Conservation (phyloP, 2,888 invertebrate genomes). For the Carpatolechia fugitivella region DNA sequence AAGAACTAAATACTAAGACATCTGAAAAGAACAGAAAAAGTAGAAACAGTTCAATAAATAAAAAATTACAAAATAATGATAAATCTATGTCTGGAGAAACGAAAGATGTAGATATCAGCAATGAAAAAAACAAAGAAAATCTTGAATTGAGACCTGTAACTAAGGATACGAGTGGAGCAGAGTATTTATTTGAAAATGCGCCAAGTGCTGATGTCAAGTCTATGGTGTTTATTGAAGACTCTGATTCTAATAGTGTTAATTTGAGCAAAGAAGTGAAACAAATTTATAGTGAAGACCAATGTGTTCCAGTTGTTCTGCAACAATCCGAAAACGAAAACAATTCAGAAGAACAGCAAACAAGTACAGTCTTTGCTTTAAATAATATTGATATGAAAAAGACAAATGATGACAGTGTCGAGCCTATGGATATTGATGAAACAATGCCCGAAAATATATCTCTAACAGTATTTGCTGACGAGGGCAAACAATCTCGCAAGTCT, state of each 20-base stretch:
- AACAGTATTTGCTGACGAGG: slow-evolving; percentile 30
- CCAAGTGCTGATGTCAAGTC: slow-evolving; percentile 40
- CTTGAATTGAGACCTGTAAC: slow-evolving; percentile 6
- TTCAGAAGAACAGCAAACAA: slow-evolving; percentile 5
- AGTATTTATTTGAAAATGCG: slow-evolving; percentile 42
- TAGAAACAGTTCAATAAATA: not conserved
- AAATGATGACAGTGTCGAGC: slow-evolving; percentile 50
- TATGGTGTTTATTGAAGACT: slow-evolving; percentile 53
- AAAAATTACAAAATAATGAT: not conserved
- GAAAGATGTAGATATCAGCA: slow-evolving; percentile 12
- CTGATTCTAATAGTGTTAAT: slow-evolving; percentile 48
- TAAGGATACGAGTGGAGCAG: slow-evolving; percentile 25
- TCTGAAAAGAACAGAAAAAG: not conserved
- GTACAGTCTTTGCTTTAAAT: slow-evolving; percentile 7
- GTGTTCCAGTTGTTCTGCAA: slow-evolving; percentile 56
- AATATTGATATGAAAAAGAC: slow-evolving; percentile 12
- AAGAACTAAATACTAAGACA: too few relatives aligned
- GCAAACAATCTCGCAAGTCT: slow-evolving; percentile 9
- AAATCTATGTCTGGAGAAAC: not conserved
- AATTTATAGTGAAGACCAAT: slow-evolving; percentile 50
- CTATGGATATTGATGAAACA: slow-evolving; percentile 72
- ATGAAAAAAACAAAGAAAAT: slow-evolving; percentile 23
- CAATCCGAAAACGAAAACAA: slow-evolving; percentile 21
- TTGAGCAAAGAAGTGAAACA: slow-evolving; percentile 26
- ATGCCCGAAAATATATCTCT: slow-evolving; percentile 51